Evolutionary conservation across 1,140 invertebrate species (phyloP), one percentile per base, ranked within the genome.

Genomic region (Piezodorus guildinii): DNA sequence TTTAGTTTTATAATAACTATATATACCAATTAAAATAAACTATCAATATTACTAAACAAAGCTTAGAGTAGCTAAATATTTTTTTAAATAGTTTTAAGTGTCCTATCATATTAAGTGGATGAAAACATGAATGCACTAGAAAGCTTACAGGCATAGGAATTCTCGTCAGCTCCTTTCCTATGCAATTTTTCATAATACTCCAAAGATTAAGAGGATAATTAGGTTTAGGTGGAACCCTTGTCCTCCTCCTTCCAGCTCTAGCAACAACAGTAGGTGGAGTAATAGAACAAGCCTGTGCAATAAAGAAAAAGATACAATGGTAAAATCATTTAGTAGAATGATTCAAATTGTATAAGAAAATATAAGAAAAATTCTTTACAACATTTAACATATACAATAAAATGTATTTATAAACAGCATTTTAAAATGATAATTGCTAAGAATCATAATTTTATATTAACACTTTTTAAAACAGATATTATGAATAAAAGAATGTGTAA

Each of bases 131-230:
- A 39, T 39, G 34, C 4, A 6, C 6, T 39, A 39, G 34, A 56
- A 60, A n/a, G 76, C 75, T 77, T 74, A 87, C 86, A 49, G 97
- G 97, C 87, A 99, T 98, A 1, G 97, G 96, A 70, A 99, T 99
- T 80, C 98, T 98, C 12, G 94, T 94, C 19, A 99, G 78, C 74
- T 99, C 97, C 79, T 98, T 98, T 56, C 97, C 90, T 72, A 99
- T 99, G 73, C 95, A 99, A 75, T 99, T 99, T 75, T 98, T 98
- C 93, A 99, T 98, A 61, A 99, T 96, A 68, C 91, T 94, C 97
- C 97, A 96, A 44, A 99, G 76, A 74, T 93, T 98, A 8, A 99
- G 80, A 59, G 93, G 93, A 77, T 95, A 91, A 78, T 96, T 91
- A 61, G 95, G 94, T 75, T 94, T 94, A 52, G 94, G 90, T n/a